Base-by-base conservation (phyloP, 2,888 invertebrate genomes). In the Sabatieria punctata region DNA sequence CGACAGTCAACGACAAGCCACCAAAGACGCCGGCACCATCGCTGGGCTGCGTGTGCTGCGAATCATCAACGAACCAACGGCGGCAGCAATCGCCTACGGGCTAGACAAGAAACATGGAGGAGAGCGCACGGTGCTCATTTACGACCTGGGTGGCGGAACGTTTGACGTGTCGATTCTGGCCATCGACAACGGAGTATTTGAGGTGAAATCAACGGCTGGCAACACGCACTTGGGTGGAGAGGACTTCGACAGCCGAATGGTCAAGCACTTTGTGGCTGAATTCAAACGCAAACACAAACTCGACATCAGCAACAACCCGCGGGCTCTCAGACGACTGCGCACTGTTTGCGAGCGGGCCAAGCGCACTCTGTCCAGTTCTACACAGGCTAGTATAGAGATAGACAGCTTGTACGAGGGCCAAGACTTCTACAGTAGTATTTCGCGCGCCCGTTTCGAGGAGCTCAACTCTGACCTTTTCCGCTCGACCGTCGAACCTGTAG, bases 391-490 rank as follows among this genome's bases (percentile, higher is more conserved):
- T 55, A 83, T 91, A 60, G 89, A 91, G 73, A 88, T 91, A 54
- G 88, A 89, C 66, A 86, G 88, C 1, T 74, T 89, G 47, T 85
- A 77, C 59, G 88, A 91, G 67, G 89, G 89, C 52, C 79, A 85
- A 55, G 91, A 93, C 67, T 91, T 85, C 74, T 88, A 88, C 72
- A 86, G 88, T 0, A 83, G 80, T 41, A 82, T 91, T 65, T 88
- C 89, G 18, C 75, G 89, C 60, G 91, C 89, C 49, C 78, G 88
- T 61, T 93, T 93, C 68, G 93, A 95, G 69, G 91, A 93, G 67
- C 73, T 95, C 62, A 85, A 85, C 68, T 83, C 86, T 13, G 93
- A 95, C 69, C 74, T 95, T 55, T 93, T 97, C 80, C 77, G 89
- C 54, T 80, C 82, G 51, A 93, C 93, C 51, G 78, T 97, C 75